phyloP scores from a whole-genome alignment of 2,113 vertebrate species.

The Piliocolobus tephrosceles region DNA sequence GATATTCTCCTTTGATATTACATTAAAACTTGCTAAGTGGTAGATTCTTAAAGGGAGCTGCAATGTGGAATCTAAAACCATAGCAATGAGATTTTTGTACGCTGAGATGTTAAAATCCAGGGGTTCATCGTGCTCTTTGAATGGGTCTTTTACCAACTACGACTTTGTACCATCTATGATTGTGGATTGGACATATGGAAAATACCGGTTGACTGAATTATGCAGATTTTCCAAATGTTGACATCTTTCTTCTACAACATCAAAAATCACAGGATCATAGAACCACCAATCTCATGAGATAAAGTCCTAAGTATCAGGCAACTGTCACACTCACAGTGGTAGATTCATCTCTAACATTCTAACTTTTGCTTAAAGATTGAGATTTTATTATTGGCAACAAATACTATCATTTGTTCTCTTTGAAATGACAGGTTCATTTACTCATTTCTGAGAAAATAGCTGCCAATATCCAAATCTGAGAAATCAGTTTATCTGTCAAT shows the following conservation, averaged over 20 bases:
- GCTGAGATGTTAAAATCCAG: neutral
- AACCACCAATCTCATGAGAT: neutral
- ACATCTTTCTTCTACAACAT: neutral
- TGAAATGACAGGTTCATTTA: neutral
- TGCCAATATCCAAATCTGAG: neutral
- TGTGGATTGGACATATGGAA: neutral
- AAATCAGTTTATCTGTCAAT: neutral
- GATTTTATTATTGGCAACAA: constrained; percentile 1
- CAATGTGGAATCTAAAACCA: neutral
- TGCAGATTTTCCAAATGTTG: neutral
- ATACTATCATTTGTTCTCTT: neutral
- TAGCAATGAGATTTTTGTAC: neutral
- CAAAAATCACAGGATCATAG: neutral
- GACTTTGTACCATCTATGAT: neutral
- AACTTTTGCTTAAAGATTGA: constrained; percentile 33
- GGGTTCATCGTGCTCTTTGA: neutral
- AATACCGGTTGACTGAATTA: neutral
- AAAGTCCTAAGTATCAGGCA: neutral
- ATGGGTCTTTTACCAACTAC: neutral
- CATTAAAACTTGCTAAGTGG: neutral
- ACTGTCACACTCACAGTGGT: neutral
- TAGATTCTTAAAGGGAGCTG: neutral
- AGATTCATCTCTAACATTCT: neutral
- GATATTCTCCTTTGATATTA: neutral
- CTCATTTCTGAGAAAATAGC: neutral